These are phyloP conservation scores for Orycteropus afer DNA, from an alignment of 2,113 vertebrate species.

Conservation along the genomic window DNA sequence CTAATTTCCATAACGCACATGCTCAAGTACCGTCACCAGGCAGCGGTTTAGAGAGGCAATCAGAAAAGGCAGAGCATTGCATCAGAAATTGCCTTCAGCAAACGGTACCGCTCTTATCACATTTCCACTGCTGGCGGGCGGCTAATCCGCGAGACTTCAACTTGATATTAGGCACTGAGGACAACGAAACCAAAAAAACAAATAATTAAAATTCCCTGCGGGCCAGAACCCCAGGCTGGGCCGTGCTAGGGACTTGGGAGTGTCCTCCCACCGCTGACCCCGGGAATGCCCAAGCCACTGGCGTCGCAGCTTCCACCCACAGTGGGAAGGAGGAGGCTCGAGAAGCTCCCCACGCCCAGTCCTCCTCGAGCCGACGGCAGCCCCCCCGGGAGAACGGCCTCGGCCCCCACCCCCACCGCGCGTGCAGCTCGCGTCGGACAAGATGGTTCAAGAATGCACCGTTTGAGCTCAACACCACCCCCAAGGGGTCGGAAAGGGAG, in stretches of 20 bases:
- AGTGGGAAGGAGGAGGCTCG: not conserved
- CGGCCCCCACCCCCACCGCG: not conserved
- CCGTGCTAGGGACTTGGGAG: not conserved
- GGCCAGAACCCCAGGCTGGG: not conserved
- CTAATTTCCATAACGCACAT: conserved; percentile 58
- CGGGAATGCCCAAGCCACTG: not conserved
- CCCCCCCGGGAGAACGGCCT: not conserved
- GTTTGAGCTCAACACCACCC: not conserved
- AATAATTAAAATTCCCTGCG: not conserved
- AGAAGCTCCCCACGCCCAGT: not conserved
- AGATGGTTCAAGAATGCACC: conserved; percentile 31
- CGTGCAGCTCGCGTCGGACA: not conserved
- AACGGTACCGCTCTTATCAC: conserved; percentile 71
- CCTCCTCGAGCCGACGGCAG: not conserved
- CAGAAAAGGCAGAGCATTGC: conserved; percentile 63
- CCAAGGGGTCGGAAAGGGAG: not conserved
- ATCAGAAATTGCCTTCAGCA: conserved; percentile 74
- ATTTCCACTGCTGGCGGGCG: conserved; percentile 63
- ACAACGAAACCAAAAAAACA: not conserved
- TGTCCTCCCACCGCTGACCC: conserved; percentile 4
- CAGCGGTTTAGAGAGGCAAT: conserved; percentile 49
- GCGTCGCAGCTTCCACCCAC: not conserved
- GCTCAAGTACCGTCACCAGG: conserved; percentile 17
- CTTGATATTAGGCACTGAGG: conserved; percentile 55
- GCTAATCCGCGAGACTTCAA: conserved; percentile 47